Conservation (phyloP, 2,797 vertebrate genomes). For the Pteropus rufus region DNA sequence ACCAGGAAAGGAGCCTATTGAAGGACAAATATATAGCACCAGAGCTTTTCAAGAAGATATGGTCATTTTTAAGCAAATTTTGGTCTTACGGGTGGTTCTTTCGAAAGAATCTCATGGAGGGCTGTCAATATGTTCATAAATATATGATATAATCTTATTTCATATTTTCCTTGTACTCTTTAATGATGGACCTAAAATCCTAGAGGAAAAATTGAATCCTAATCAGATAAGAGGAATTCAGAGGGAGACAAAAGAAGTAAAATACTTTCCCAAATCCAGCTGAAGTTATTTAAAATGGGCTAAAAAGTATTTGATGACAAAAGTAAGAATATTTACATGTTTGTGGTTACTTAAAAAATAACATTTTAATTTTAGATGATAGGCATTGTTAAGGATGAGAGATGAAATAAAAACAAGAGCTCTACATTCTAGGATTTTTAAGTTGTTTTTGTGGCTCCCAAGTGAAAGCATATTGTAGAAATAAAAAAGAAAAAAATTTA, state of each 20-base stretch:
- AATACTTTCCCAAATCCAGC: background rate
- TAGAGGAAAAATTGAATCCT: background rate
- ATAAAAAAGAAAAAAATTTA: background rate
- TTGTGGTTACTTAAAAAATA: background rate
- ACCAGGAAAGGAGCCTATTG: background rate
- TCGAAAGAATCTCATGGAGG: background rate
- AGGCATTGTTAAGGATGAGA: background rate
- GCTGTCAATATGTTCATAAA: background rate
- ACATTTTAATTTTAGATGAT: background rate
- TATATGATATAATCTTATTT: background rate
- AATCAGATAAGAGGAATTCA: background rate
- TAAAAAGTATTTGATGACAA: background rate
- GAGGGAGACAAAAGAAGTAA: background rate
- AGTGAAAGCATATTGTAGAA: background rate
- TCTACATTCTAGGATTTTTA: background rate
- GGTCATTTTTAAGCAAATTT: background rate
- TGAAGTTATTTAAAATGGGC: background rate
- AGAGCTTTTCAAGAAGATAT: background rate
- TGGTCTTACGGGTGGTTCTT: background rate
- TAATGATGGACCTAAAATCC: background rate
- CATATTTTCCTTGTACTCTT: background rate
- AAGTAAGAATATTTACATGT: background rate
- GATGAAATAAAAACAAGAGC: background rate
- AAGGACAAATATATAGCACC: background rate
- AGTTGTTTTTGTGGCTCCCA: background rate